Evolutionary conservation across 2,797 vertebrate genomes (phyloP).

Genomic region (Amazonetta brasiliensis): DNA sequence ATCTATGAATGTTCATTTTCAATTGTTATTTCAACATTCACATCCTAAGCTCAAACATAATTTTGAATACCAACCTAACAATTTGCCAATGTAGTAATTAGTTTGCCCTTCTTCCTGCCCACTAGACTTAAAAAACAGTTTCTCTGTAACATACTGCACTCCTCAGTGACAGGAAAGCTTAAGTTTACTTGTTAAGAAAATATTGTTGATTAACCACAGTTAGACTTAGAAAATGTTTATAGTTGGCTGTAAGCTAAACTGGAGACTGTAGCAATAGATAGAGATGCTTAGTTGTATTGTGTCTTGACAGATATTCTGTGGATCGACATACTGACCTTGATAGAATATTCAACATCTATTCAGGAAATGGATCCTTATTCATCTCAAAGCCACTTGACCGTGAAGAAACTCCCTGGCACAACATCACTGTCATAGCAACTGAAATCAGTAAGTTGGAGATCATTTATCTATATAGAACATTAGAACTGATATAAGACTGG

Average conservation of each 20-base stretch:
- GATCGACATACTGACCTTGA: slow-evolving; percentile 94
- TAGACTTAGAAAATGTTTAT: neutral
- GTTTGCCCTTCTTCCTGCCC: neutral
- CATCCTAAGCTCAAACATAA: neutral
- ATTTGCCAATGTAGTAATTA: neutral
- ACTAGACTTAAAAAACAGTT: neutral
- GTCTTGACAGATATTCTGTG: slow-evolving; percentile 89
- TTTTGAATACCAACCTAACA: neutral
- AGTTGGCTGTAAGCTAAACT: neutral
- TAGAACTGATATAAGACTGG: neutral
- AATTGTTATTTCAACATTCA: neutral
- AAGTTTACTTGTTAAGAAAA: neutral
- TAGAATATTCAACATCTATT: slow-evolving; percentile 91
- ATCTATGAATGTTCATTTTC: neutral
- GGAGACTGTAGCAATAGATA: neutral
- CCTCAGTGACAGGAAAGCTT: neutral
- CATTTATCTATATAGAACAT: neutral
- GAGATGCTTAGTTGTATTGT: slow-evolving; percentile 5
- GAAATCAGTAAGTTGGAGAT: slow-evolving; percentile 89
- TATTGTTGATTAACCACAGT: neutral
- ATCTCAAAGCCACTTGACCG: slow-evolving; percentile 91
- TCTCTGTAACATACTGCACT: neutral
- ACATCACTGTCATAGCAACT: slow-evolving; percentile 92
- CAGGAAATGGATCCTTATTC: slow-evolving; percentile 93
- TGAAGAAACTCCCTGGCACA: slow-evolving; percentile 95